phyloP scores from a whole-genome alignment of 30 jellyfish, hydroid and myxozoan genomes.

The Hydra vulgaris region DNA sequence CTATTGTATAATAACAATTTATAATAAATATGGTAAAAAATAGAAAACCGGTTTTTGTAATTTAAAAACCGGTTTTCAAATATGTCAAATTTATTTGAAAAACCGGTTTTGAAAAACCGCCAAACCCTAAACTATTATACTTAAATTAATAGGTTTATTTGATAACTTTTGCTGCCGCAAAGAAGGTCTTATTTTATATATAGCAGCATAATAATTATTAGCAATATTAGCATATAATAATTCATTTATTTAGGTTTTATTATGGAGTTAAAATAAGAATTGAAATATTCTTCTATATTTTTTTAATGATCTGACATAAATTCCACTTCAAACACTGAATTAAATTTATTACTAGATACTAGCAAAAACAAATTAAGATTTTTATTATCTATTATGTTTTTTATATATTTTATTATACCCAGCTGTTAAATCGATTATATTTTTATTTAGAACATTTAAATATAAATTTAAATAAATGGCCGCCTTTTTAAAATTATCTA shows the following conservation, averaged over 20 bases:
- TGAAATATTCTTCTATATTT: background rate
- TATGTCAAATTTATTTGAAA: too few species aligned
- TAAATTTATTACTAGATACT: background rate
- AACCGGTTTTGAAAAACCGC: too few species aligned
- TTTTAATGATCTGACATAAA: background rate
- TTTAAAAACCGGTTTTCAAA: too few species aligned
- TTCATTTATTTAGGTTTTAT: background rate
- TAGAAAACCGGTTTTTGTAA: too few species aligned
- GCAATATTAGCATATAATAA: background rate
- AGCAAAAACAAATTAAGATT: background rate
- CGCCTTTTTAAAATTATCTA: background rate
- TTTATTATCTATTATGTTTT: background rate
- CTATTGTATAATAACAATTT: too few species aligned
- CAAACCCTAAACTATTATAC: too few species aligned
- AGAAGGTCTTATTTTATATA: background rate
- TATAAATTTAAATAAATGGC: background rate
- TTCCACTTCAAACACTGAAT: background rate
- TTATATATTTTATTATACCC: background rate
- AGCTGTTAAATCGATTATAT: background rate
- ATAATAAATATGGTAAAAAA: too few species aligned
- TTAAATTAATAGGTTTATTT: background rate
- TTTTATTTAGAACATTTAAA: background rate
- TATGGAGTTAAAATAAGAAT: background rate
- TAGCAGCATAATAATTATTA: background rate
- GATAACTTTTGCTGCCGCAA: background rate